A percentile compares a stretch with the other conserved stretches of the same genome.
phyloP scores from a whole-genome alignment of 2,113 vertebrate genomes.

The Myanophis thanlyinensis region DNA sequence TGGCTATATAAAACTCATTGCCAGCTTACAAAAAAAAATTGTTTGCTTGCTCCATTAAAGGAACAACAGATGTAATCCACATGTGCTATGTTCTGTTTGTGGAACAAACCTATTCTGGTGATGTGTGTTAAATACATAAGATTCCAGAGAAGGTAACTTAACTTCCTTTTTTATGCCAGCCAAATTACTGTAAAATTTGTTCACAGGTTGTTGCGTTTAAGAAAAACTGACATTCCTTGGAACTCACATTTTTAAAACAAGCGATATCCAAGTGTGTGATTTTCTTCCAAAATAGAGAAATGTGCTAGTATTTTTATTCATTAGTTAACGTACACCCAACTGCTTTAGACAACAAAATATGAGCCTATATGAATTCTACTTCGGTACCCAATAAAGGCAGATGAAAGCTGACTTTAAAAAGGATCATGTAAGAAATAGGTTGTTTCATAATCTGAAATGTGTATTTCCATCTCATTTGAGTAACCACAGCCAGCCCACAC shows the following conservation, averaged over 20 bases:
- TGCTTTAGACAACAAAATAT: constrained; percentile 21
- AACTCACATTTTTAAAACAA: constrained; percentile 22
- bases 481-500: background rate
- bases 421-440: background rate
- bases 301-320: background rate
- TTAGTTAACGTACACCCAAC: background rate
- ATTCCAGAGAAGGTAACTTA: background rate
- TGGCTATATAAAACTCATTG: background rate
- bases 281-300: background rate
- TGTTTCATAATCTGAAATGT: background rate
- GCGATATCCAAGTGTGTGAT: constrained; percentile 13
- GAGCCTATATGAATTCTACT: background rate
- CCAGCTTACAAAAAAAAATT: background rate
- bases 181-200: background rate
- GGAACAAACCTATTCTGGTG: background rate
- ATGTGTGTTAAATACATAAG: background rate
- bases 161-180: background rate
- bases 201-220: background rate
- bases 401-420: background rate
- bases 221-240: background rate
- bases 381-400: background rate
- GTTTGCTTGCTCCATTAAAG: background rate
- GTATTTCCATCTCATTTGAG: background rate
- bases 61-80: background rate
- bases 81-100: background rate